Evolutionary conservation across 2,888 invertebrate species (phyloP), one percentile per base, ranked within the genome.

Genomic region (Microctonus brassicae): DNA sequence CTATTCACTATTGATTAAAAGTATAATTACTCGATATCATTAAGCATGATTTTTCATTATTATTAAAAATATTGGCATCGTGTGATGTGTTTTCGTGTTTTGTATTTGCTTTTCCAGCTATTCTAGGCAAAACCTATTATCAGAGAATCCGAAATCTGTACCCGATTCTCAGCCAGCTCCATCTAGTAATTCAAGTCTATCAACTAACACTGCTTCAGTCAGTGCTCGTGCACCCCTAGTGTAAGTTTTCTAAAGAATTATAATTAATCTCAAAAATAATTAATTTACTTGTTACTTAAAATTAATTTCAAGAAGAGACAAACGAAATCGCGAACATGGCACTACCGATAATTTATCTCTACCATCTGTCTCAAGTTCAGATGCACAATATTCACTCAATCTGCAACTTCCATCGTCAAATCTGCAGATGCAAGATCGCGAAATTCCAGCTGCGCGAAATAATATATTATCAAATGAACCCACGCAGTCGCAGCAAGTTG

Each of bases 71-170:
- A 26, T 52, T 53, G 36, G 33, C 47, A 47, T 0, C 26, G 64
- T 53, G 52, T 53, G 64, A 70, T 70, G 73, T 70, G 70, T 68
- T 64, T 61, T 79, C 52, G 62, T 69, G 61, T 66, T 70, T 67
- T 58, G 63, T 53, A n/a, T 33, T 64, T 73, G 78, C 77, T 81
- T 87, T 89, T 91, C 69, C 90, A 96, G 95, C 86, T 96, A 96
- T 87, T 96, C 96, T 42, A 92, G 96, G 66, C 96, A 96, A 89
- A 96, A 96, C 88, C 91, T 96, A 72, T 90, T 96, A 58, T 95
- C 94, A 52, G 92, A 92, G 68, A 91, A 88, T 82, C 91, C 91
- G 83, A 95, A 95, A 88, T 93, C 93, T 34, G 66, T 78, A 26
- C 78, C 78, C 7, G 84, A 84, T 24, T 60, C 77, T 33, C 58